Evolutionary conservation across 2,888 invertebrate genomes (phyloP).

Genomic region (Ganaspis brasiliensis): DNA sequence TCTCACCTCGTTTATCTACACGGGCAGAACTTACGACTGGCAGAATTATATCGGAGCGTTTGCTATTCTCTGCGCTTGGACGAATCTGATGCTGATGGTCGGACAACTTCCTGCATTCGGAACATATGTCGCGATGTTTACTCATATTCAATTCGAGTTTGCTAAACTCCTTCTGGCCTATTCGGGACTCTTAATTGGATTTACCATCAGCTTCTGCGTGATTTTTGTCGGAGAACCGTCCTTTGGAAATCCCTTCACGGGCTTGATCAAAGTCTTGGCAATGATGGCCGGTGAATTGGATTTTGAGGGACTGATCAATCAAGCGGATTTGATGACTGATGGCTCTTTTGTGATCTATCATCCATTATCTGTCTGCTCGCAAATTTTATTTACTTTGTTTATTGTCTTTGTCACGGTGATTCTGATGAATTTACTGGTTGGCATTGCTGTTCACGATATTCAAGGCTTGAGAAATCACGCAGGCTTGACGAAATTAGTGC

Average conservation of each 20-base stretch:
- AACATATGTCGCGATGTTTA: conserved; percentile 81
- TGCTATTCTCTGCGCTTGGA: conserved; percentile 80
- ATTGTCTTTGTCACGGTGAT: conserved; percentile 79
- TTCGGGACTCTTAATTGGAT: conserved; percentile 79
- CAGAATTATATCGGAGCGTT: conserved; percentile 80
- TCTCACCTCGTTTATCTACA: conserved; percentile 76
- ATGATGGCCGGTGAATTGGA: conserved; percentile 80
- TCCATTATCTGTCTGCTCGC: conserved; percentile 76
- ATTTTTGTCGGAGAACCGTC: conserved; percentile 78
- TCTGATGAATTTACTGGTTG: conserved; percentile 79
- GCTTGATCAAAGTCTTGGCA: conserved; percentile 77
- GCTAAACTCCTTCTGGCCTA: conserved; percentile 79
- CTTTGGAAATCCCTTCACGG: conserved; percentile 77
- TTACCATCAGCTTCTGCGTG: conserved; percentile 80
- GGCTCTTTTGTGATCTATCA: conserved; percentile 75
- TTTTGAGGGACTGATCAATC: conserved; percentile 76
- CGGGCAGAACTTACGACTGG: conserved; percentile 77
- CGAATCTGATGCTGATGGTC: conserved; percentile 80
- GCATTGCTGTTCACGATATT: conserved; percentile 80
- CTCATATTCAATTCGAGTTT: conserved; percentile 79
- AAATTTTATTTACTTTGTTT: conserved; percentile 77
- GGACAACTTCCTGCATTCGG: conserved; percentile 81
- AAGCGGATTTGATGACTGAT: conserved; percentile 67
- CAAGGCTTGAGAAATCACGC: conserved; percentile 81
- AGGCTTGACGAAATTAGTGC: conserved; percentile 80